A percentile compares a stretch with the other conserved stretches of the same genome.
Conservation (phyloP, 64 coral and sea anemone genomes). For the Stichodactyla mertensii region DNA sequence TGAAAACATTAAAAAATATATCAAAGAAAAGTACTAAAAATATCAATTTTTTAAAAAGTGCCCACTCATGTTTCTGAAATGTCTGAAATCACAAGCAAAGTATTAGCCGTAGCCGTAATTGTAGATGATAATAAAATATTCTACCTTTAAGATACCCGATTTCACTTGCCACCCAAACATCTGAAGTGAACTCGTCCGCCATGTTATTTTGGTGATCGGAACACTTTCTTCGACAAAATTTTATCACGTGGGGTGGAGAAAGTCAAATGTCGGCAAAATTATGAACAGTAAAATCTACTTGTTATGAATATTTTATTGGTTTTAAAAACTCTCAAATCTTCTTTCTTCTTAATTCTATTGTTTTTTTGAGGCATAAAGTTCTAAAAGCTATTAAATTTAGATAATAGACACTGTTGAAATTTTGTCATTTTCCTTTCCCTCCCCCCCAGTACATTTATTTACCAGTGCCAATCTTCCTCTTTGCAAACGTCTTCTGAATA, state of each 20-base stretch:
- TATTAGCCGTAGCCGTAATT: neutral
- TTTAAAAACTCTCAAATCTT: neutral
- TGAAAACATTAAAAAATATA: neutral
- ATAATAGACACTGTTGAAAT: neutral
- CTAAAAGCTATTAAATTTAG: neutral
- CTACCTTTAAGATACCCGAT: constrained; percentile 81
- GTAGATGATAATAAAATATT: neutral
- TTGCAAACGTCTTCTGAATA: neutral
- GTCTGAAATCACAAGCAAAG: neutral
- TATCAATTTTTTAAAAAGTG: neutral
- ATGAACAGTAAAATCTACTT: neutral
- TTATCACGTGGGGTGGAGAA: neutral
- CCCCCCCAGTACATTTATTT: neutral
- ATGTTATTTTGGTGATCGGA: constrained; percentile 46
- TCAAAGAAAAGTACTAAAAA: neutral
- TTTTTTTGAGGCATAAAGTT: neutral
- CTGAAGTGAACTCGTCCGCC: constrained; percentile 59
- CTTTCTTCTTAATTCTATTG: neutral
- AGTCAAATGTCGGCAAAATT: neutral
- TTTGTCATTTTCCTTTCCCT: neutral
- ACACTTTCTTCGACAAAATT: neutral
- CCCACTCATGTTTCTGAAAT: neutral
- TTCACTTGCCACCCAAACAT: constrained; percentile 87
- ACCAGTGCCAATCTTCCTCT: constrained; percentile 5
- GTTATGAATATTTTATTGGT: neutral